A percentile compares a stretch with the other conserved stretches of the same genome.
These are phyloP conservation scores for Oreochromis tanganicae DNA, from an alignment of 2,113 vertebrate species.

Conservation along the genomic window DNA sequence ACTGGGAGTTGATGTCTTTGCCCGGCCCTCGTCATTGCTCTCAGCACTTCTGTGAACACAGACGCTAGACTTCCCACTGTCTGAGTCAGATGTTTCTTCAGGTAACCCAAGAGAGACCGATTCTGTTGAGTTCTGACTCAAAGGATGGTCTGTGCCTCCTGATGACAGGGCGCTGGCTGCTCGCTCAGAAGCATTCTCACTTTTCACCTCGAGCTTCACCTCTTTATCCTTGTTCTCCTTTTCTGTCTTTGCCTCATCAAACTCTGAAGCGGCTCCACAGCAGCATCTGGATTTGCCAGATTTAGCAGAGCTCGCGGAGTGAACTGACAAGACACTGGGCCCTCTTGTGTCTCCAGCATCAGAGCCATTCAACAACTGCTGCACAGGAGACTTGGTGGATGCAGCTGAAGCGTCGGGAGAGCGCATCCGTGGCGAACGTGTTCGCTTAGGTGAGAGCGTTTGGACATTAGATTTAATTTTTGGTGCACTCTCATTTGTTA, in stretches of 20 bases:
- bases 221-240: not conserved
- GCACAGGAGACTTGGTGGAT: not conserved
- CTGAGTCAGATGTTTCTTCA: slow-evolving; percentile 43
- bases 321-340: slow-evolving; percentile 48
- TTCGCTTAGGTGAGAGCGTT: slow-evolving; percentile 14
- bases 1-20: not conserved
- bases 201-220: not conserved
- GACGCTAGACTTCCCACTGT: slow-evolving; percentile 36
- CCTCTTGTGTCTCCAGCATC: slow-evolving; percentile 14
- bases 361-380: not conserved
- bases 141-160: slow-evolving; percentile 24
- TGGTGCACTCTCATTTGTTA: not conserved
- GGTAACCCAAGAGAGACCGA: slow-evolving; percentile 61
- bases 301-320: slow-evolving; percentile 36
- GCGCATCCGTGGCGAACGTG: not conserved
- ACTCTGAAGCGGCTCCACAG: slow-evolving; percentile 11
- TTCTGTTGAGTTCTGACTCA: slow-evolving; percentile 53
- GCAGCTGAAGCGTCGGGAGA: not conserved
- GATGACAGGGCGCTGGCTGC: slow-evolving; percentile 32
- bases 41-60: not conserved
- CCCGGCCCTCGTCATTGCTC: not conserved
- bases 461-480: not conserved
- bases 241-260: not conserved
- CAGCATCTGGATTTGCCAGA: slow-evolving; percentile 46
- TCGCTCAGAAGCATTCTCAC: not conserved